Conservation (phyloP, 2,888 invertebrate genomes). For the Acrobasis suavella region DNA sequence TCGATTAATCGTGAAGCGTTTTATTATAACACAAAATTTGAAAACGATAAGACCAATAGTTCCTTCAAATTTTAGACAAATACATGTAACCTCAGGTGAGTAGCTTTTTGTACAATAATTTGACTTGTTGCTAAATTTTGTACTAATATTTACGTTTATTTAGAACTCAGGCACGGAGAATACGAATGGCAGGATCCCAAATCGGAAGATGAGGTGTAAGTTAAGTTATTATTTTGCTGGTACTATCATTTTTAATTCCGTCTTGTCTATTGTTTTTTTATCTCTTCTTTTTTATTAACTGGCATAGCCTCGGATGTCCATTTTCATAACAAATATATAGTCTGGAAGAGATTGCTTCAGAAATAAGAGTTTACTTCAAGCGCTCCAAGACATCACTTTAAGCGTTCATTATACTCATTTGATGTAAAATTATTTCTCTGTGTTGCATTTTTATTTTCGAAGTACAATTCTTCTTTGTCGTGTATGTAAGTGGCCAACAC, state of each 20-base stretch:
- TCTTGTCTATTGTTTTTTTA: no score
- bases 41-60: neutral
- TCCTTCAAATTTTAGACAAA: slow-evolving; percentile 10
- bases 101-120: neutral
- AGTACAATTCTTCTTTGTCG: no score
- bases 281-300: no score
- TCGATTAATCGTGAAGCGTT: slow-evolving; percentile 20
- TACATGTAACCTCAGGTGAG: slow-evolving; percentile 16
- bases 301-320: no score
- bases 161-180: slow-evolving; percentile 86
- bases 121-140: slow-evolving; percentile 18
- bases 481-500: no score
- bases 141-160: slow-evolving; percentile 41
- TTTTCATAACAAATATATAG: no score
- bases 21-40: neutral
- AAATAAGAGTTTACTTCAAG: no score
- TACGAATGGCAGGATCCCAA: slow-evolving; percentile 97
- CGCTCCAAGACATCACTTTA: no score
- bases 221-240: slow-evolving; percentile 32
- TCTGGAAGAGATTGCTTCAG: no score
- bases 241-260: neutral
- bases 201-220: slow-evolving; percentile 95
- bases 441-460: no score
- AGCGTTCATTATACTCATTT: no score
- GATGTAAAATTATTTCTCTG: no score